Evolutionary conservation across 2,888 invertebrate genomes (phyloP).

Genomic region (Meloe dianella): DNA sequence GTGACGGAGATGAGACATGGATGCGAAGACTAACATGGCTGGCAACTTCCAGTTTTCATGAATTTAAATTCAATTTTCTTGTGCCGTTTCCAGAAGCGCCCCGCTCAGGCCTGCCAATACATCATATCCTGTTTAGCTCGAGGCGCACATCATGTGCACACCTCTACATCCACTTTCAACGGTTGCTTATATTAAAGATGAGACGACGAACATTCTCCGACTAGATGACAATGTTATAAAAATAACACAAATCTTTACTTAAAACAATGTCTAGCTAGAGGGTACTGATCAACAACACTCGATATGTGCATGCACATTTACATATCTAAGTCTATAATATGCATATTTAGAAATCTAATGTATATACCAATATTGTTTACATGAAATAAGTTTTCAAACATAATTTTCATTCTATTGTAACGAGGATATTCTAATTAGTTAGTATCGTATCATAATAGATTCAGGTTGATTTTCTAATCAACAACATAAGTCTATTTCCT

Average conservation of each 20-base stretch:
- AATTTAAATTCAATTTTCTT: conserved; percentile 59
- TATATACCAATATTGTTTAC: too few relatives aligned
- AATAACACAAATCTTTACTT: conserved; percentile 30
- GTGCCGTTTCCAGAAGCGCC: conserved; percentile 52
- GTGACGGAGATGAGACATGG: conserved; percentile 10
- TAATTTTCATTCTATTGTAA: background rate
- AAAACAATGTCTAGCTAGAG: conserved; percentile 14
- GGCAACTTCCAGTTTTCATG: conserved; percentile 58
- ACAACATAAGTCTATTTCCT: conserved; percentile 19
- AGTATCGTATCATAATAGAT: conserved; percentile 1
- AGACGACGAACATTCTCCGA: conserved; percentile 28
- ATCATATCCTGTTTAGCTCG: conserved; percentile 54
- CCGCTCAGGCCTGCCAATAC: conserved; percentile 50
- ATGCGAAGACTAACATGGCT: conserved; percentile 34
- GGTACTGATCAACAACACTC: background rate
- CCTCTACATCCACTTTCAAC: conserved; percentile 34
- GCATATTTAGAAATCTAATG: too few relatives aligned
- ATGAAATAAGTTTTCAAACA: too few relatives aligned
- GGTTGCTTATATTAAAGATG: conserved; percentile 39
- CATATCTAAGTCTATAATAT: background rate
- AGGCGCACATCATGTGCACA: conserved; percentile 49
- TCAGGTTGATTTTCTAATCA: conserved; percentile 18
- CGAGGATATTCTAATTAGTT: background rate
- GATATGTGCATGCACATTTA: background rate
- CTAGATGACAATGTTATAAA: conserved; percentile 39